phyloP scores from a whole-genome alignment of 1,140 invertebrate genomes.

The Phymastichus coffea region DNA sequence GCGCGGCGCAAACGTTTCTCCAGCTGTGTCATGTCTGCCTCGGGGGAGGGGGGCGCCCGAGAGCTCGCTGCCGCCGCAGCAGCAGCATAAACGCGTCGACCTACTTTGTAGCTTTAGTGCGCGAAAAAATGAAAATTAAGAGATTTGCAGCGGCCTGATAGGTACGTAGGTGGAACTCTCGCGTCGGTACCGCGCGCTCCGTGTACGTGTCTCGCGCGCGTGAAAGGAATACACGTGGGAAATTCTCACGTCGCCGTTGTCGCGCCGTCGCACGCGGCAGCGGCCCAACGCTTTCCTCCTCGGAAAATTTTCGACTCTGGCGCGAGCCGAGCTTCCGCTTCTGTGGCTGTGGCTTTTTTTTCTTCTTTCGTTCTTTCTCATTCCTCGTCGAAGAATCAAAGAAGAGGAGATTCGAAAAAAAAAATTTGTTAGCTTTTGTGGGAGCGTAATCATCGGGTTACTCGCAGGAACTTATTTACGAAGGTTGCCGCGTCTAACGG shows the following conservation, averaged over 20 bases:
- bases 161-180: neutral
- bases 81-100: no score
- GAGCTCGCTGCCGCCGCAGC: no score
- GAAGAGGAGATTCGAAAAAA: no score
- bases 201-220: no score
- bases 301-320: neutral
- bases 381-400: no score
- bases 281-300: neutral
- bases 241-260: slow-evolving; percentile 13
- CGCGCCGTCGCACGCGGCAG: neutral
- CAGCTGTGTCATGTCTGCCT: no score
- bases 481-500: slow-evolving; percentile 5
- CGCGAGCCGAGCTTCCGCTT: neutral
- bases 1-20: no score
- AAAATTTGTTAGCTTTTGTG: no score
- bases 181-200: neutral
- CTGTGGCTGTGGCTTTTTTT: neutral
- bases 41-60: no score
- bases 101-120: no score
- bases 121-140: slow-evolving; percentile 20
- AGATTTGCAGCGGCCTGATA: slow-evolving; percentile 6
- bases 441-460: slow-evolving; percentile 2
- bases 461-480: slow-evolving; percentile 11
- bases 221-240: slow-evolving; percentile 22
- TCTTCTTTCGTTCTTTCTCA: neutral